Percentiles rank a stretch among this genome's conserved stretches.
These are phyloP conservation scores for Eublepharis macularius DNA, from an alignment of 2,113 vertebrate genomes.

Conservation along the genomic window DNA sequence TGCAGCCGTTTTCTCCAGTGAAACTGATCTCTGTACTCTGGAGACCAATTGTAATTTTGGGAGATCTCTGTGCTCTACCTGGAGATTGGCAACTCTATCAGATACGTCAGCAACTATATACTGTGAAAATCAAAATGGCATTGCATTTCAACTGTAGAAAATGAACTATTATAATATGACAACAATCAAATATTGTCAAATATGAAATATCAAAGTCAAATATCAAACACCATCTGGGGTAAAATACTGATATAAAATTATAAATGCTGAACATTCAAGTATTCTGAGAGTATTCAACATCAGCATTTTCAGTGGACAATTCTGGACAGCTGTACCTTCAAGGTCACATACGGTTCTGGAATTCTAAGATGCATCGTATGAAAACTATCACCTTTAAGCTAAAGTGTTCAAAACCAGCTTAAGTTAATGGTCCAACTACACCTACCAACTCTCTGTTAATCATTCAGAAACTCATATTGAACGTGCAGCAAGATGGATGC, in stretches of 20 bases:
- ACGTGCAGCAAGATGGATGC: background rate
- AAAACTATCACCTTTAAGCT: background rate
- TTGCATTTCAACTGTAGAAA: background rate
- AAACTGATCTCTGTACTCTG: too few relatives aligned
- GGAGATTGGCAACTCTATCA: too few relatives aligned
- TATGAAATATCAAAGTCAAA: background rate
- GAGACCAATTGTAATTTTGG: too few relatives aligned
- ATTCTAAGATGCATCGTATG: background rate
- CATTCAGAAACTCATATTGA: background rate
- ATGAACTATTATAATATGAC: background rate
- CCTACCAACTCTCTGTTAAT: background rate
- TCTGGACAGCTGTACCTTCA: background rate
- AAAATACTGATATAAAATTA: background rate
- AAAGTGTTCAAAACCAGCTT: background rate
- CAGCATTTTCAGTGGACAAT: background rate
- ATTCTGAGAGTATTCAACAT: background rate
- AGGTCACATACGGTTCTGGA: background rate
- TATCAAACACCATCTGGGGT: too few relatives aligned
- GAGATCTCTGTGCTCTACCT: too few relatives aligned
- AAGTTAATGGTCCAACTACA: background rate
- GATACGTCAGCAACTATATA: background rate
- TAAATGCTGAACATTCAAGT: background rate
- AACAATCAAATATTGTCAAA: background rate
- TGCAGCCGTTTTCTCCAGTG: too few relatives aligned
- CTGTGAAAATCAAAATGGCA: background rate